Base-by-base conservation (phyloP, 1,140 invertebrate species). In the Plodia interpunctella region DNA sequence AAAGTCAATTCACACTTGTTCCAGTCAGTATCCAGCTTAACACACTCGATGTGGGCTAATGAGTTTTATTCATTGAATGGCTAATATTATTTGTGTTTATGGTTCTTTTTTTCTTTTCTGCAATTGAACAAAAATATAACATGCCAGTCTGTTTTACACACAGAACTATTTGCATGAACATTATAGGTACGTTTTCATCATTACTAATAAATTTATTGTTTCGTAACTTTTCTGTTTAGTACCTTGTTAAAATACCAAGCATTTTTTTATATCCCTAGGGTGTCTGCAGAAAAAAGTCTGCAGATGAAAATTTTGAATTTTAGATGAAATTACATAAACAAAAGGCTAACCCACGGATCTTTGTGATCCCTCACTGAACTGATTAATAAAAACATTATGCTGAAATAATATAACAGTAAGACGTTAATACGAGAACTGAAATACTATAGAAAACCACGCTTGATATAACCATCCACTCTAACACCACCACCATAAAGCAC, bases 401-500 rank as follows among this genome's bases (percentile, higher is more conserved):
- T 17, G 15, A 44, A 44, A 44, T 38, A n/a, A n/a, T 11, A 38
- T 8, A 38, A 38, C 35, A 38, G 35, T 38, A 5, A 11, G 2
- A 38, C 35, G 15, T n/a, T 17, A 2, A 44, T 44, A 44, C 38
- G 15, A 44, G 38, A 44, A 3, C 38, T 44, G 38, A 15, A 44
- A n/a, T 11, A 38, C 35, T 38, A 11, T n/a, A n/a, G n/a, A n/a
- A 2, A 35, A 35, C 32, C 13, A 44, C 13, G 2, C 38, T 4
- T 44, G 15, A 17, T 44, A 5, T 15, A 44, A 44, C 8, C n/a
- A 44, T 53, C 25, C 18, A 53, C 58, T 60, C 13, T 38, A 55
- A 61, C 59, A 38, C 54, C n/a, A 51, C 53, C 38, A 2, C 21
- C 2, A 35, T 56, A 61, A 38, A 52, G 44, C 52, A 19, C 15